Base-by-base conservation (phyloP, 2,888 invertebrate genomes). In the Drosophila eohydei region DNA sequence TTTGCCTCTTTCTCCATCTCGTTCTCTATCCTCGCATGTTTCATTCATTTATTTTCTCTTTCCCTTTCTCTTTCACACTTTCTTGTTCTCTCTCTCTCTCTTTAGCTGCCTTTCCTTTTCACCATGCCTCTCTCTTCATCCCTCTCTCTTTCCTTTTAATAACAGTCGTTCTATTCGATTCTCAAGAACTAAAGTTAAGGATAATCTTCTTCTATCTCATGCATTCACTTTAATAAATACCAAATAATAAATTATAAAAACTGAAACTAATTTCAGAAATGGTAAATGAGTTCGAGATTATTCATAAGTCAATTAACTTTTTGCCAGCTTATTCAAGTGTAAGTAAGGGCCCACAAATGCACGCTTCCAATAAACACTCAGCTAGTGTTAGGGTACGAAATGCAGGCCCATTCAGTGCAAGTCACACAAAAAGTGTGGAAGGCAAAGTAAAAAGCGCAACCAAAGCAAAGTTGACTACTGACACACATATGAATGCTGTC, bases 401-500 rank as follows among this genome's bases (percentile, higher is more conserved):
- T 26, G 21, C 4, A 34, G 43, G 48, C n/a, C 26, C 40, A 76
- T 63, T 28, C 62, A 41, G 2, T 28, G 28, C 8, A 62, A 65
- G 55, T 68, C 60, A 75, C 75, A 72, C 60, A 67, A 74, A 63
- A 65, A 58, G 68, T 60, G 26, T 55, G 55, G 58, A 66, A 68
- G 62, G 67, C 62, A 55, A 41, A 14, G 66, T 54, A 61, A 66
- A 75, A 75, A 71, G 70, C 62, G 64, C 69, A 79, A 54, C 41
- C 68, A 54, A 71, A 74, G 74, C 70, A 76, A 70, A 87, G 71
- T 70, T 73, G 55, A 74, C 88, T 80, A 80, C 85, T 83, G 88
- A 79, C 83, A 83, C 80, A 88, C 88, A 81, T 75, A 74, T 71
- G 74, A 71, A 78, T 71, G 51, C 77, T 74, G 69, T 73, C 78